Conservation (phyloP, 2,797 vertebrate species). For the Macroramphosus scolopax region DNA sequence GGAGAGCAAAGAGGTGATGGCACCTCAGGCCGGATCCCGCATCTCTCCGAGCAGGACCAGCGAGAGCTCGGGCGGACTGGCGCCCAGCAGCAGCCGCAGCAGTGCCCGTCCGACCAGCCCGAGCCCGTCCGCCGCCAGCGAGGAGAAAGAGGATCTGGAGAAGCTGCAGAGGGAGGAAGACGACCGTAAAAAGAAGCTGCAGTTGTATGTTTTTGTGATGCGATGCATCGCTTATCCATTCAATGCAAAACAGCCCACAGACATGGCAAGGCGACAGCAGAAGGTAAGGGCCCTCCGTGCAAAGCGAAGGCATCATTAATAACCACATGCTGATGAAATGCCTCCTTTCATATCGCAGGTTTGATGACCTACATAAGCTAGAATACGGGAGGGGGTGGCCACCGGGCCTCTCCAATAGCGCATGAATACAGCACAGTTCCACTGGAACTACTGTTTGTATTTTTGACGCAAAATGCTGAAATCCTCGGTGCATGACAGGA, state of each 20-base stretch:
- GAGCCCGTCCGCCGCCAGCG: slow-evolving; percentile 93
- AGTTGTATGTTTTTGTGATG: slow-evolving; percentile 98
- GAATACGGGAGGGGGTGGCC: slow-evolving; percentile 22
- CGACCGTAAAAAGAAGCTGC: slow-evolving; percentile 96
- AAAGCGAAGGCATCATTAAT: slow-evolving; percentile 52
- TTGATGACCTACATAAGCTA: slow-evolving; percentile 76
- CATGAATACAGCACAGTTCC: slow-evolving; percentile 30
- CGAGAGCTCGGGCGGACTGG: slow-evolving; percentile 87
- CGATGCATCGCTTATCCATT: slow-evolving; percentile 97
- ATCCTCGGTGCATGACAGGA: slow-evolving; percentile 47
- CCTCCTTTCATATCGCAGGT: slow-evolving; percentile 62
- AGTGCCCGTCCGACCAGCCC: slow-evolving; percentile 92
- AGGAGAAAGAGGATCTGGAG: slow-evolving; percentile 96
- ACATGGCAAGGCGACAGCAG: slow-evolving; percentile 98
- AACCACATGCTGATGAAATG: slow-evolving; percentile 58
- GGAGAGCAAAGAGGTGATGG: slow-evolving; percentile 91
- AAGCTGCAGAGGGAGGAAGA: slow-evolving; percentile 94
- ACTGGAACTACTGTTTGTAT: slow-evolving; percentile 21
- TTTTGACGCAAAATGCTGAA: slow-evolving; percentile 52
- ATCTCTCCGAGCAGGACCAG: slow-evolving; percentile 91
- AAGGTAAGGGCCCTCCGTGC: slow-evolving; percentile 84
- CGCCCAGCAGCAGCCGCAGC: slow-evolving; percentile 85
- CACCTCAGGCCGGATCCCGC: slow-evolving; percentile 86
- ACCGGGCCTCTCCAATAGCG: slow-evolving; percentile 47
- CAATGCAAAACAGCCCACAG: slow-evolving; percentile 98